phyloP scores from a whole-genome alignment of 1,140 invertebrate genomes.

The Campodea augens region DNA sequence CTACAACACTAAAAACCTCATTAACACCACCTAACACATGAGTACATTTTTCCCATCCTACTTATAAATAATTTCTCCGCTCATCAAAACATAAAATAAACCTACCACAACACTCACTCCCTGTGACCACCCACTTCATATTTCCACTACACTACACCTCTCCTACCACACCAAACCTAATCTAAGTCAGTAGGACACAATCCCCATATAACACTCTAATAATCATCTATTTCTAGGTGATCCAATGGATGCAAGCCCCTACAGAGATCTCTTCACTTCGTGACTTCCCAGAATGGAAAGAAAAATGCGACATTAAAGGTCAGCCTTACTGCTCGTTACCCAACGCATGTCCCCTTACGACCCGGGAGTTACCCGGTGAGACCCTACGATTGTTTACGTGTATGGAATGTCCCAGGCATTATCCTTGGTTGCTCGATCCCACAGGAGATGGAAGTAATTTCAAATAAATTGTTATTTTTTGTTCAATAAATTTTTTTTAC shows the following conservation, averaged over 20 bases:
- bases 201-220: no score
- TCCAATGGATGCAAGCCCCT: constrained; percentile 95
- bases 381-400: constrained; percentile 82
- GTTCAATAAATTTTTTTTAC: no score
- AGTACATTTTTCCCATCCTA: no score
- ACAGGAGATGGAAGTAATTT: constrained; percentile 79
- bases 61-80: no score
- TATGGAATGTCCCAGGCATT: constrained; percentile 88
- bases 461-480: constrained; percentile 9
- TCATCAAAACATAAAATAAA: no score
- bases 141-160: no score
- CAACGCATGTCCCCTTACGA: constrained; percentile 73
- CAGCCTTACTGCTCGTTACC: constrained; percentile 79
- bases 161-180: no score
- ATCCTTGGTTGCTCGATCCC: constrained; percentile 86
- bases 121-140: no score
- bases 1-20: no score
- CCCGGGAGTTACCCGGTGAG: constrained; percentile 76
- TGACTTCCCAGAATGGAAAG: constrained; percentile 89
- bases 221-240: constrained; percentile 35
- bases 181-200: no score
- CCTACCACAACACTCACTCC: no score
- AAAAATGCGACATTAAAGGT: constrained; percentile 85
- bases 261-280: constrained; percentile 66
- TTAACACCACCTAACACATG: no score